Evolutionary conservation across 1,140 invertebrate genomes (phyloP).

Genomic region (Cotesia glomerata): DNA sequence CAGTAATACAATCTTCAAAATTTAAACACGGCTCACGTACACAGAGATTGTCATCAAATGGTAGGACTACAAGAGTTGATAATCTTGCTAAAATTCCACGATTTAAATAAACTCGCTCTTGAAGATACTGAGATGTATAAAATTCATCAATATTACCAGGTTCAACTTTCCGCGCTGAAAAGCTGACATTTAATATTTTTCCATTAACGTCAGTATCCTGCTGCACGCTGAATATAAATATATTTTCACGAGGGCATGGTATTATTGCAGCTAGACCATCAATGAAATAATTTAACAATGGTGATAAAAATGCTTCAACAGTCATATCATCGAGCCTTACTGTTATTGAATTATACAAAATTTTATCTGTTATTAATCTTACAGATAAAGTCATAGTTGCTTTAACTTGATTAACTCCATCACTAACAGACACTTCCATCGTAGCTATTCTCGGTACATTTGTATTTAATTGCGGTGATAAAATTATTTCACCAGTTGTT

Average conservation of each 20-base stretch:
- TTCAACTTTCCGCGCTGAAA: slow-evolving; percentile 84
- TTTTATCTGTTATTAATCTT: slow-evolving; percentile 90
- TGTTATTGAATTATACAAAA: slow-evolving; percentile 94
- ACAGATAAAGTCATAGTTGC: slow-evolving; percentile 89
- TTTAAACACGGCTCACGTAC: slow-evolving; percentile 95
- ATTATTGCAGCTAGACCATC: slow-evolving; percentile 92
- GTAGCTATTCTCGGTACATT: slow-evolving; percentile 93
- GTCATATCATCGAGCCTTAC: slow-evolving; percentile 93
- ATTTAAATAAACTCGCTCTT: slow-evolving; percentile 93
- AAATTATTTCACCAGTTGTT: slow-evolving; percentile 81
- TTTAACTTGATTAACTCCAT: slow-evolving; percentile 90
- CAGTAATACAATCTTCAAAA: slow-evolving; percentile 91
- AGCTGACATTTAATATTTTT: slow-evolving; percentile 92
- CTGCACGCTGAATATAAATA: slow-evolving; percentile 93
- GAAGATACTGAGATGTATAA: slow-evolving; percentile 86
- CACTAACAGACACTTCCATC: slow-evolving; percentile 93
- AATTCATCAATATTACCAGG: slow-evolving; percentile 78
- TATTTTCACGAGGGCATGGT: slow-evolving; percentile 89
- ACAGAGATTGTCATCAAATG: slow-evolving; percentile 97
- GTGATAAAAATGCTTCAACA: slow-evolving; percentile 90
- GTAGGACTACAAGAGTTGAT: slow-evolving; percentile 89
- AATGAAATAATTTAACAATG: slow-evolving; percentile 86
- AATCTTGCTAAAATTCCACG: slow-evolving; percentile 83
- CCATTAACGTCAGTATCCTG: slow-evolving; percentile 88
- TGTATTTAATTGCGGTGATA: slow-evolving; percentile 93